These are phyloP conservation scores for Rhabdornis inornatus DNA, from an alignment of 2,113 vertebrate species.

Conservation along the genomic window DNA sequence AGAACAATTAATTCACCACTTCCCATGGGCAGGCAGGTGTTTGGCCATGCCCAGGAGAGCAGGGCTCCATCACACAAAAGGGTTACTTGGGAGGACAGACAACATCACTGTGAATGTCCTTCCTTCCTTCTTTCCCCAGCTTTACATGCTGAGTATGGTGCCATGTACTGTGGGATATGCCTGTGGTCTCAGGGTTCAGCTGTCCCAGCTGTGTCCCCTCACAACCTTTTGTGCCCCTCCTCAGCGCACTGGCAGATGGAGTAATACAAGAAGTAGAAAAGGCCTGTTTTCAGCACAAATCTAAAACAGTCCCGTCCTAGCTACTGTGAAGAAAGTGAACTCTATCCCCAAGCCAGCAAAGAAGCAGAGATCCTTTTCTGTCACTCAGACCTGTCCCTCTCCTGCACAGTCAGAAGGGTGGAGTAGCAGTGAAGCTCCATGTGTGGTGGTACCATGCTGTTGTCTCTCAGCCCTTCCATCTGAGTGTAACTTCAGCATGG, in stretches of 20 bases:
- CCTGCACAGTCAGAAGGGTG: neutral
- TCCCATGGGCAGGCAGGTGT: neutral
- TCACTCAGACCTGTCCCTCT: neutral
- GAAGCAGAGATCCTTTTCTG: neutral
- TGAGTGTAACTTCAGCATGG: neutral
- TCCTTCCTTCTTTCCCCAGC: neutral
- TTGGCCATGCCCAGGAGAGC: neutral
- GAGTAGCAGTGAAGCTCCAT: neutral
- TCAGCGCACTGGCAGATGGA: neutral
- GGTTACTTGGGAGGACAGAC: neutral
- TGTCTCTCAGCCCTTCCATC: neutral
- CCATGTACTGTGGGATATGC: neutral
- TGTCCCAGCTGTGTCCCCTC: neutral
- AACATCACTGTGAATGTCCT: neutral
- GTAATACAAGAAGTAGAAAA: neutral
- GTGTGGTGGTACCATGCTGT: neutral
- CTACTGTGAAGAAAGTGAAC: neutral
- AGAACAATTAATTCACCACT: neutral
- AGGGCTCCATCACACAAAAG: rapidly evolving
- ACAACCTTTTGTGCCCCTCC: neutral
- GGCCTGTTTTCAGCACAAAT: neutral
- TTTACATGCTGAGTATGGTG: neutral
- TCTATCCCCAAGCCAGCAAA: neutral
- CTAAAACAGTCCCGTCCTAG: neutral
- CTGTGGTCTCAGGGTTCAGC: neutral